phyloP scores from a whole-genome alignment of 2,797 vertebrate genomes.

The Limosa lapponica region DNA sequence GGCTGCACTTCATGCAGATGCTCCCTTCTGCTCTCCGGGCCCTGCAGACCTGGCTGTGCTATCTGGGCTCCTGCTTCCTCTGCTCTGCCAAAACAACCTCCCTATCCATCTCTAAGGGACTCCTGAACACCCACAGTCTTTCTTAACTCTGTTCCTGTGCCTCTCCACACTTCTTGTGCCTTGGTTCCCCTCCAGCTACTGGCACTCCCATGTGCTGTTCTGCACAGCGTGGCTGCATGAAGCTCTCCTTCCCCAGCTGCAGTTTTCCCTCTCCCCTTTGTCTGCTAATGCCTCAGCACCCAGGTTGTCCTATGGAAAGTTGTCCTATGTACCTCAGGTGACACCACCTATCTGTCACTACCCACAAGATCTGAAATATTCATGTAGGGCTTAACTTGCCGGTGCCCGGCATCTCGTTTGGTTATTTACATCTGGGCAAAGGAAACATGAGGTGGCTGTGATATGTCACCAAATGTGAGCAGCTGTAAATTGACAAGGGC shows the following conservation, averaged over 20 bases:
- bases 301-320: rapidly evolving
- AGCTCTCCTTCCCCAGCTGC: background rate
- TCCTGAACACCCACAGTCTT: background rate
- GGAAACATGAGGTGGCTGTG: background rate
- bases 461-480: background rate
- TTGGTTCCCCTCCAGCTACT: background rate
- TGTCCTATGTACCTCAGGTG: background rate
- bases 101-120: background rate
- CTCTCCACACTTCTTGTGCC: background rate
- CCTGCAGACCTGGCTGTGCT: background rate
- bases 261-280: background rate
- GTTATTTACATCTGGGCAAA: background rate
- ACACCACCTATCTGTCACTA: background rate
- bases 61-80: background rate
- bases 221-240: rapidly evolving
- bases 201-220: rapidly evolving
- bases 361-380: background rate
- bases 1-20: background rate
- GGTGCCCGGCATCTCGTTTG: rapidly evolving
- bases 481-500: background rate
- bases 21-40: background rate
- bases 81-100: background rate
- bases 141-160: background rate
- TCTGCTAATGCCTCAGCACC: rapidly evolving
- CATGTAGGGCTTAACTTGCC: background rate